Conservation (phyloP, 2,797 vertebrate genomes). For the Phoxinus dragarum region DNA sequence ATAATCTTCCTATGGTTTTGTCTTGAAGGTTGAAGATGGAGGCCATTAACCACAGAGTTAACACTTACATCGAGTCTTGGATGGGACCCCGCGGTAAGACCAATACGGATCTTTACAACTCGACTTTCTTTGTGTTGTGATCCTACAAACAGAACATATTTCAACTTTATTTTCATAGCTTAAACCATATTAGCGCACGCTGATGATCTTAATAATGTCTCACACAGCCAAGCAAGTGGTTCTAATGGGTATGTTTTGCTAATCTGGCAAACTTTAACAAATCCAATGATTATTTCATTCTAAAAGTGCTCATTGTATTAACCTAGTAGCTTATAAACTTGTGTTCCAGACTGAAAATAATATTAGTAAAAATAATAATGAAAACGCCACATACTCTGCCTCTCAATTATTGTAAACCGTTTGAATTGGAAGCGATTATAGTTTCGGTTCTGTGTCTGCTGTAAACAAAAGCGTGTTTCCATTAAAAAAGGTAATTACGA, state of each 20-base stretch:
- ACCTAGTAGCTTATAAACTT: not conserved
- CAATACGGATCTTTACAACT: not conserved
- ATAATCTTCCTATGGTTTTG: conserved; percentile 24
- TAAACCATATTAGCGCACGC: too few species aligned
- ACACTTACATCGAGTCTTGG: conserved; percentile 88
- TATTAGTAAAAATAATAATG: too few species aligned
- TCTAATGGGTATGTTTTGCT: not conserved
- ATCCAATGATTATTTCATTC: not conserved
- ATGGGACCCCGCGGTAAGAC: conserved; percentile 94
- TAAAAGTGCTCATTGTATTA: not conserved
- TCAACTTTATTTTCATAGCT: not conserved
- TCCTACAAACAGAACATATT: not conserved
- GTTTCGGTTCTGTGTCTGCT: not conserved
- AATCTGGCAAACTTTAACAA: not conserved
- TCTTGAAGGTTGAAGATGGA: conserved; percentile 88
- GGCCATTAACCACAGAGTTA: conserved; percentile 86
- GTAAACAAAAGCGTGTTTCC: too few species aligned
- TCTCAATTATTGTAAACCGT: too few species aligned
- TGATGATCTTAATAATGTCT: not conserved
- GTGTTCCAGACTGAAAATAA: not conserved
- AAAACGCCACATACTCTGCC: not conserved
- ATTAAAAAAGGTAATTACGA: too few species aligned
- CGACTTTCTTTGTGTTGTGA: not conserved
- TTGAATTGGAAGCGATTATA: not conserved
- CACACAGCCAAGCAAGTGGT: not conserved